These are phyloP conservation scores for Hydraecia micacea DNA, from an alignment of 2,888 invertebrate species.

Conservation along the genomic window DNA sequence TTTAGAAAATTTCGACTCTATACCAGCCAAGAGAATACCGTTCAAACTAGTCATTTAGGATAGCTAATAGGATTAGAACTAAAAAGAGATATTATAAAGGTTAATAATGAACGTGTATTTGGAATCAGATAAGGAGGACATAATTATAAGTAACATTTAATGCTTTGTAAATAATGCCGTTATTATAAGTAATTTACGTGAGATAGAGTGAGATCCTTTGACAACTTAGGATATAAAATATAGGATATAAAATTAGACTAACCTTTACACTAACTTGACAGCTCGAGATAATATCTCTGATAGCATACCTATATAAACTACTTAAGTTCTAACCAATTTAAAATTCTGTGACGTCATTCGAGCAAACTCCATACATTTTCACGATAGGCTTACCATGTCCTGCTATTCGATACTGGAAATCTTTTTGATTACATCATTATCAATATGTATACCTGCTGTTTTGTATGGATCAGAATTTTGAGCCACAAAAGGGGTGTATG, in stretches of 20 bases:
- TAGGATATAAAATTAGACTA: neutral
- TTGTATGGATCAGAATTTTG: neutral
- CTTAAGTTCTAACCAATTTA: neutral
- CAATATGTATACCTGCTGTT: neutral
- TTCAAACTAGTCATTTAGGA: constrained; percentile 6
- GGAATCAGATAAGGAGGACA: neutral
- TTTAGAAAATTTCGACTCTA: neutral
- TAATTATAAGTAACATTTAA: constrained; percentile 4
- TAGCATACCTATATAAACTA: neutral
- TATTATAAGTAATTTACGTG: constrained; percentile 16
- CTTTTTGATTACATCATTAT: constrained; percentile 8
- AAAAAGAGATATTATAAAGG: neutral
- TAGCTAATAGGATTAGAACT: neutral
- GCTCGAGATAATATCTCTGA: neutral
- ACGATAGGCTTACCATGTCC: neutral
- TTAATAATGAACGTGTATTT: neutral
- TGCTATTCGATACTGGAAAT: neutral
- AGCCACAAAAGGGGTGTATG: neutral
- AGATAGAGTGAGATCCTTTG: constrained; percentile 54
- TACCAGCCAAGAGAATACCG: neutral
- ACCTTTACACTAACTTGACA: neutral
- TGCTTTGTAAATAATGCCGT: constrained; percentile 23
- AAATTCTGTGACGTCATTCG: constrained; percentile 24
- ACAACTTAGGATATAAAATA: constrained; percentile 13
- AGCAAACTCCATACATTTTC: constrained; percentile 25